Conservation (phyloP, 2,797 vertebrate species). For the Monodelphis domestica region DNA sequence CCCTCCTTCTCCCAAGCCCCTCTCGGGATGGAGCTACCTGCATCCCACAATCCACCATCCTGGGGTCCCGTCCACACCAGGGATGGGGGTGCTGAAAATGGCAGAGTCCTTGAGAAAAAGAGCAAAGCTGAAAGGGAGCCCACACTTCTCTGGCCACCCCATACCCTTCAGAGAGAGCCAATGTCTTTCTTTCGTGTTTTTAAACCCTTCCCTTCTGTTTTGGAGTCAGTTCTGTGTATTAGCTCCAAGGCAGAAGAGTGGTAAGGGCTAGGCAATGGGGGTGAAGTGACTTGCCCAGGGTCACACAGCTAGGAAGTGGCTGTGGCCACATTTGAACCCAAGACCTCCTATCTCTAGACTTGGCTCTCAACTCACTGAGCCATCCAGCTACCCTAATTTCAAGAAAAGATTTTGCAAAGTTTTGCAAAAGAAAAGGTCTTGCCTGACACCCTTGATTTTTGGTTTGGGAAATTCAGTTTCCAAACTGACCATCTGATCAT, state of each 20-base stretch:
- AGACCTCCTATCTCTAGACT: too few species aligned
- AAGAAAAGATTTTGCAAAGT: neutral
- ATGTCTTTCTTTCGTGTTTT: too few species aligned
- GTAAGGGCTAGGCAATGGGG: too few species aligned
- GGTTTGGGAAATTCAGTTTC: neutral
- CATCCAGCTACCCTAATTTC: too few species aligned
- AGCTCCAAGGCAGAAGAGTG: too few species aligned
- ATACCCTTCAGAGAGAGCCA: neutral
- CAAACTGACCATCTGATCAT: neutral
- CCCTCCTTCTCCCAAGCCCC: neutral
- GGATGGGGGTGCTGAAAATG: neutral
- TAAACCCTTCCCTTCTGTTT: too few species aligned
- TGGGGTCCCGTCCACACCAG: neutral
- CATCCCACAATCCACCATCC: neutral
- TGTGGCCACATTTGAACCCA: too few species aligned
- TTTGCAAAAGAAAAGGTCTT: neutral
- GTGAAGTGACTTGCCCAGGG: too few species aligned
- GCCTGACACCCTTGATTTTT: neutral
- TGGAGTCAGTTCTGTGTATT: too few species aligned
- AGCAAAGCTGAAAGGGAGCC: neutral
- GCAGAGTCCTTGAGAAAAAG: neutral
- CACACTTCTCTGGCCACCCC: too few species aligned
- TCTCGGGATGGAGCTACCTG: neutral
- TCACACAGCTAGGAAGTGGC: too few species aligned
- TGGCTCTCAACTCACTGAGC: too few species aligned